Base-by-base conservation (phyloP, 2,797 vertebrate species). In the Manis javanica region DNA sequence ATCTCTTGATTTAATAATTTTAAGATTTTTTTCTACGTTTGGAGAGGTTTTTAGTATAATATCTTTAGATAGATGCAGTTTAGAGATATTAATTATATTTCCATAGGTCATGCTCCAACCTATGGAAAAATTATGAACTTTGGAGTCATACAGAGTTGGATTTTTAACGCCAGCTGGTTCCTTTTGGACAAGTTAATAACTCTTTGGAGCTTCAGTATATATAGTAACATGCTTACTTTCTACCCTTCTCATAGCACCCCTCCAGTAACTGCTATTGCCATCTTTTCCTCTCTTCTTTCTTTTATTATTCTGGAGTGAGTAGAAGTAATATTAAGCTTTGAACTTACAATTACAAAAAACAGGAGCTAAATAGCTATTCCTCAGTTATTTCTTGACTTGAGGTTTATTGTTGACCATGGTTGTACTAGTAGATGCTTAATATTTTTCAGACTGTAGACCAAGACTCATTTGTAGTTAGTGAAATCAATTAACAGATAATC, bases 1-100 rank as follows among this genome's bases (percentile, higher is more conserved):
- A 55, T 90, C 39, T 71, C 23, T 26, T 59, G 26, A 87, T 86
- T 87, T 77, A 82, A 85, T 86, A 13, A 46, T 77, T 71, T 79
- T 34, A 57, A 87, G 49, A 37, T 37, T 29, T 77, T 66, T 79
- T 37, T 37, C 5, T 11, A 12, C 10, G 18, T 21, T 86, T 91
- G 51, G 39, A 57, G 15, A 91, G 11, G 10, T 74, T 74, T 78
- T 85, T 18, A 37, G 29, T n/a, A 31, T 51, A 71, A 0, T 34
- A 75, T 59, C 57, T 84, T 75, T 78, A 57, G 66, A 85, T 42
- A 69, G 37, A 46, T 91, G 19, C 13, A 53, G 64, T 95, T 68
- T 64, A 53, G 57, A 69, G 34, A 46, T 74, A 72, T 34, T 79
- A 51, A 23, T 16, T 59, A 34, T 31, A 49, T 92, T 89, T 49